phyloP scores from a whole-genome alignment of 2,888 invertebrate genomes.

The Agonum fuliginosum region DNA sequence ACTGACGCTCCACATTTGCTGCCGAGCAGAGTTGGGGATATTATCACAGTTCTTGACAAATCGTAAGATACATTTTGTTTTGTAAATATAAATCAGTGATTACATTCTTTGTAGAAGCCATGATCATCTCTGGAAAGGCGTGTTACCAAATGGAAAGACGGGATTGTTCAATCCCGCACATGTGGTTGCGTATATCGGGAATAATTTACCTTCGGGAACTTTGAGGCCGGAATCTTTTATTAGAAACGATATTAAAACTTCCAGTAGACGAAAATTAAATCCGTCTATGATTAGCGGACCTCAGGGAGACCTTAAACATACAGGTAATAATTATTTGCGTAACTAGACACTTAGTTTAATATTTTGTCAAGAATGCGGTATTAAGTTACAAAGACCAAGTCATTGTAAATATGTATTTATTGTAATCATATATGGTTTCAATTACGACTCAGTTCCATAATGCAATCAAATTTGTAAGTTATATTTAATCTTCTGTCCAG shows the following conservation, averaged over 20 bases:
- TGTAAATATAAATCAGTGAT: neutral
- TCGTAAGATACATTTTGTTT: constrained; percentile 72
- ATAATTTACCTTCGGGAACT: constrained; percentile 78
- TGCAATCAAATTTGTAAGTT: too few relatives aligned
- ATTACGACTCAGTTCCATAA: too few relatives aligned
- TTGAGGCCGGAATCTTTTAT: constrained; percentile 75
- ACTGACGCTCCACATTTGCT: constrained; percentile 80
- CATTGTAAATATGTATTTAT: too few relatives aligned
- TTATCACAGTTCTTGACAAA: constrained; percentile 94
- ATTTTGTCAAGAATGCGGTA: neutral
- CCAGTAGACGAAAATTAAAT: constrained; percentile 79
- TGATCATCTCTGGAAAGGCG: constrained; percentile 91
- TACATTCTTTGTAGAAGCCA: constrained; percentile 73
- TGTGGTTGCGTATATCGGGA: constrained; percentile 90
- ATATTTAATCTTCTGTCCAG: too few relatives aligned
- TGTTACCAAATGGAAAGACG: constrained; percentile 90
- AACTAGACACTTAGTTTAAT: neutral
- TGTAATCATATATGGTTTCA: too few relatives aligned
- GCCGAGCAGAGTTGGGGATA: constrained; percentile 89
- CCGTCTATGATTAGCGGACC: constrained; percentile 98
- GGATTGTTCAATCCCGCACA: constrained; percentile 94
- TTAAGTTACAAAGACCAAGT: too few relatives aligned
- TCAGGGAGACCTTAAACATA: constrained; percentile 97
- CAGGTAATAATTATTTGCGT: constrained; percentile 77
- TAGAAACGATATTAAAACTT: constrained; percentile 78